Evolutionary conservation across 2,113 vertebrate genomes (phyloP).

Genomic region (Macrotis lagotis): DNA sequence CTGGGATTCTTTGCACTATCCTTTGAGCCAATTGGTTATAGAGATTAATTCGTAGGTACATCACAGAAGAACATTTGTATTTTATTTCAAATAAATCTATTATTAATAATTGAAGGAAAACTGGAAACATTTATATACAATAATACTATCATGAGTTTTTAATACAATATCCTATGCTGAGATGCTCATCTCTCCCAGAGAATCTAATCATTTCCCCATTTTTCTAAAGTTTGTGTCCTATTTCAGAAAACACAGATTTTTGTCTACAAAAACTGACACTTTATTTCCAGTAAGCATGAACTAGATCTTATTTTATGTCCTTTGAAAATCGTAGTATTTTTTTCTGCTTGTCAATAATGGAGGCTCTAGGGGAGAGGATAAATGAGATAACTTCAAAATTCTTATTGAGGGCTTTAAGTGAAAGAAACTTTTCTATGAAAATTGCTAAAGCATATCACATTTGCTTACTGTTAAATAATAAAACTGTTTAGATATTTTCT

Average conservation of each 20-base stretch:
- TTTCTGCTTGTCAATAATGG: background rate
- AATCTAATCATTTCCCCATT: background rate
- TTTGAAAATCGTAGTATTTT: background rate
- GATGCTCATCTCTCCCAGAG: background rate
- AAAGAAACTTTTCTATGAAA: conserved; percentile 30
- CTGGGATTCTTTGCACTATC: background rate
- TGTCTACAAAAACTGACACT: background rate
- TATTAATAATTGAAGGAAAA: conserved; percentile 29
- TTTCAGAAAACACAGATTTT: background rate
- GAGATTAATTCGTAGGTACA: background rate
- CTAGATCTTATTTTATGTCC: background rate
- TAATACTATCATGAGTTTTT: background rate
- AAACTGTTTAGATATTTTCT: background rate
- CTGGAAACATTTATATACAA: conserved; percentile 9
- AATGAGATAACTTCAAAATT: conserved; percentile 23
- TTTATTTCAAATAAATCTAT: background rate
- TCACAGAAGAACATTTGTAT: conserved; percentile 6
- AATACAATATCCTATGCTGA: background rate
- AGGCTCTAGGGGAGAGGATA: too few species aligned
- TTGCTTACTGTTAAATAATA: conserved; percentile 43
- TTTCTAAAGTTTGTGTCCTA: background rate
- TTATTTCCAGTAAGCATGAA: background rate
- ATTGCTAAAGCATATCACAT: background rate
- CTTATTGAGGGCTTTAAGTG: background rate
- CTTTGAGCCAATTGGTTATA: background rate